phyloP scores from a whole-genome alignment of 2,113 vertebrate genomes.

The Melanotaenia duboulayi region DNA sequence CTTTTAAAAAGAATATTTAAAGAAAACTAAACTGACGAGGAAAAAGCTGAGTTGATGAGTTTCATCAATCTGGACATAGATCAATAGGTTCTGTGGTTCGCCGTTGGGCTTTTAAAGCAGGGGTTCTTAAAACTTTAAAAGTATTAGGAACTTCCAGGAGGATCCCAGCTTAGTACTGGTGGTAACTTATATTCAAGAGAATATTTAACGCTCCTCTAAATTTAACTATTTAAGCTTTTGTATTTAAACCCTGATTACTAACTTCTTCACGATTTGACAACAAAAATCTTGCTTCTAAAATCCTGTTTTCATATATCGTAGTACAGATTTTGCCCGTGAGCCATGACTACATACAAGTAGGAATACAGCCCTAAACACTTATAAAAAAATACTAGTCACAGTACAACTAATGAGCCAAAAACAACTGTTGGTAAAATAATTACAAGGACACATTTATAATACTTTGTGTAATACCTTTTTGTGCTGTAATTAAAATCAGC shows the following conservation, averaged over 20 bases:
- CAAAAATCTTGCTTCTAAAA: background rate
- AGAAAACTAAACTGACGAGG: slow-evolving; percentile 4
- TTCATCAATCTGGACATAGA: slow-evolving; percentile 25
- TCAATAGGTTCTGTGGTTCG: background rate
- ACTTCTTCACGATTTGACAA: background rate
- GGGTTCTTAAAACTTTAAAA: slow-evolving; percentile 17
- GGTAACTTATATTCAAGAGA: background rate
- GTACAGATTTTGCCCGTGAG: background rate
- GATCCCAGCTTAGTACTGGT: slow-evolving; percentile 2
- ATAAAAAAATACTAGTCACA: no score
- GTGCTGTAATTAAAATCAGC: background rate
- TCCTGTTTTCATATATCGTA: background rate
- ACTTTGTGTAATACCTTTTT: no score
- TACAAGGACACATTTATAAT: no score
- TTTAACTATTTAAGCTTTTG: background rate
- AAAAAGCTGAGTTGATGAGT: slow-evolving; percentile 50
- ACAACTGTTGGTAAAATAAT: no score
- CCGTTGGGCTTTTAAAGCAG: background rate
- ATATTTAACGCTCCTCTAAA: background rate
- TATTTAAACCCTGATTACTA: background rate
- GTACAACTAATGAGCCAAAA: no score
- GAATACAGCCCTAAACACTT: no score
- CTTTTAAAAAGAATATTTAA: slow-evolving; percentile 15
- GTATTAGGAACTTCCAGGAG: background rate
- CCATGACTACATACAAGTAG: background rate